Evolutionary conservation across 2,113 vertebrate species (phyloP), one percentile per base, ranked within the genome.

Genomic region (Phylloscopus whistleri): DNA sequence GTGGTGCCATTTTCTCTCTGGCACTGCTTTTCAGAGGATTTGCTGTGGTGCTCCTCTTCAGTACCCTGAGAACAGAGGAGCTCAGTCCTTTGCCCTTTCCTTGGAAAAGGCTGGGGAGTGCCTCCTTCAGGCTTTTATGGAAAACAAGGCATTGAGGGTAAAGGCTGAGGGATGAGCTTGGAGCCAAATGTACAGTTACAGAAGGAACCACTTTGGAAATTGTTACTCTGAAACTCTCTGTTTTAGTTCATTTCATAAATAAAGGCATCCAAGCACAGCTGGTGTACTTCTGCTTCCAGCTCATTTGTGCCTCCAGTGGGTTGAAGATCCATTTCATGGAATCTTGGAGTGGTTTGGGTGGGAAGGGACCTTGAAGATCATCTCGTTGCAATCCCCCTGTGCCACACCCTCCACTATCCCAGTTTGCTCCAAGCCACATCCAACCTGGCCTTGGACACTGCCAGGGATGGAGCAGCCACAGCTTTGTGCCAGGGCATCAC

Each of bases 321-420:
- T 31, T 72, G 58, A 82, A 82, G 39, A 64, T 49, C 39, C 24
- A n/a, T 77, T 87, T 87, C 9, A 33, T 55, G 67, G 43, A 49
- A 23, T 49, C 31, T 48, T 56, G 27, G 49, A 44, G 30, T 43
- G 35, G 15, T 69, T 84, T 77, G 56, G 8, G 35, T 77, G 27
- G 41, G 19, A 49, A 69, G 35, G 27, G 26, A 56, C 72, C 31
- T 56, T 62, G 20, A 62, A 43, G 31, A 76, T 18, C 11, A 18
- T 37, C 14, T 27, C 0, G 0, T 56, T 88, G 24, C n/a, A 56
- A 5, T 48, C 2, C 6, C 6, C 12, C 7, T 16, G 4, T n/a
- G 16, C 74, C 41, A n/a, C 41, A 39, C 9, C 2, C 3, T n/a
- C 48, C 41, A 21, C 30, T 55, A 9, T 6, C 2, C 13, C 41